Conservation (phyloP, 2,113 vertebrate species). For the Corapipo altera region DNA sequence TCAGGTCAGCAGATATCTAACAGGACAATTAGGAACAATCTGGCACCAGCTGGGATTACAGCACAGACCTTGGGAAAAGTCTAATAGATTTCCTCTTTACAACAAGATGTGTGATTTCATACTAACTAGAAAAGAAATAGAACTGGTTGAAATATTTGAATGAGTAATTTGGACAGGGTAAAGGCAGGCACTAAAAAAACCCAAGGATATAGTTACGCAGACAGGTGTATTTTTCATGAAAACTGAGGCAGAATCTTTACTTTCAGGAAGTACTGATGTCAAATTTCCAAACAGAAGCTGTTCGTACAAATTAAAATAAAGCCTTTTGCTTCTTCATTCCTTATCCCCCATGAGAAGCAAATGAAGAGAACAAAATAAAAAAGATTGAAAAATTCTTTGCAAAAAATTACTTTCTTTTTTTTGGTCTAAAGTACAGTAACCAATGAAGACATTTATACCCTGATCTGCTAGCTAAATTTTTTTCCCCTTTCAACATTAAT, state of each 20-base stretch:
- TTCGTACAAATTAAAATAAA: background rate
- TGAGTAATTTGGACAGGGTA: background rate
- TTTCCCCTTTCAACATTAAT: background rate
- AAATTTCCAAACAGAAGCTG: background rate
- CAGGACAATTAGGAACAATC: background rate
- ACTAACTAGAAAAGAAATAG: background rate
- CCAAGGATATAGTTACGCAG: background rate
- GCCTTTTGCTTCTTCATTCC: background rate
- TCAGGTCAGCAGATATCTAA: background rate
- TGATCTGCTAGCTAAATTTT: background rate
- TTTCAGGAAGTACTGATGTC: background rate
- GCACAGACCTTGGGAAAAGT: background rate
- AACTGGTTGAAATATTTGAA: background rate
- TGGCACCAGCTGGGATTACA: background rate
- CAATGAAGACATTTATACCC: background rate
- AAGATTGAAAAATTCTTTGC: background rate
- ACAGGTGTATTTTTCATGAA: background rate
- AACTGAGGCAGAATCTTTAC: background rate
- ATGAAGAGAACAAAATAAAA: background rate
- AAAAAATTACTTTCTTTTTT: background rate
- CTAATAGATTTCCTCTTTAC: background rate
- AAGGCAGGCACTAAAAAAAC: background rate
- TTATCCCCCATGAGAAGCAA: background rate
- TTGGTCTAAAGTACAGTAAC: background rate
- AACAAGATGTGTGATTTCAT: background rate